Base-by-base conservation (phyloP, 2,113 vertebrate species). In the Ceyx cyanopectus region DNA sequence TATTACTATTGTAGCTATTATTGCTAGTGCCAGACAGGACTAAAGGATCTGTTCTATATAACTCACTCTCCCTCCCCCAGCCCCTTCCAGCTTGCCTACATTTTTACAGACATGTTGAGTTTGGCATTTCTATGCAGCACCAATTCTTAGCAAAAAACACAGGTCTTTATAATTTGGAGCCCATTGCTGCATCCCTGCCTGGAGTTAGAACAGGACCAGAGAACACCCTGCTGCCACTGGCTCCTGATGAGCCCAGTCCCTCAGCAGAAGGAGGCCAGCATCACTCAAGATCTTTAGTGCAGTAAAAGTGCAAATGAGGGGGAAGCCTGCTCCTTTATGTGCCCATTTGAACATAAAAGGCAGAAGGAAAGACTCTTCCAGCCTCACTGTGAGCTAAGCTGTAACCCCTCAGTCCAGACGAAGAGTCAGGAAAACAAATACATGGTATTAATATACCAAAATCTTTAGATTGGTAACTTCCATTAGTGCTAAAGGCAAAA, bases 1-100 rank as follows among this genome's bases (percentile, higher is more conserved):
- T 95, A 94, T 96, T 94, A 62, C 94, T 88, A 95, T 92, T 96
- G 91, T 96, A 87, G 87, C 65, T 87, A 30, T 24, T 77, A 85
- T n/a, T 85, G 60, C 85, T 62, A 50, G 32, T 14, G 61, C 89
- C 93, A 92, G 67, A 86, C 63, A 69, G 72, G 60, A 73, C 87
- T 91, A 93, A 91, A 89, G 45, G 72, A 67, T 93, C 85, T 85
- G 65, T 32, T 95, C 87, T 85, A 30, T 77, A 41, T n/a, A 91
- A 80, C 26, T 89, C 48, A 11, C 1, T 7, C 53, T 83, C 81
- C 48, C 53, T 81, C 8, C 51, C 21, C 16, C 45, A 45, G 50
- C 11, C 79, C 51, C 81, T 82, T 81, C 15, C 58, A 87, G 37
- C 63, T 75, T 87, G 58, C 16, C 65, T 6, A 6, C 40, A 41